phyloP scores from a whole-genome alignment of 2,113 vertebrate species.

The Clupea harengus region DNA sequence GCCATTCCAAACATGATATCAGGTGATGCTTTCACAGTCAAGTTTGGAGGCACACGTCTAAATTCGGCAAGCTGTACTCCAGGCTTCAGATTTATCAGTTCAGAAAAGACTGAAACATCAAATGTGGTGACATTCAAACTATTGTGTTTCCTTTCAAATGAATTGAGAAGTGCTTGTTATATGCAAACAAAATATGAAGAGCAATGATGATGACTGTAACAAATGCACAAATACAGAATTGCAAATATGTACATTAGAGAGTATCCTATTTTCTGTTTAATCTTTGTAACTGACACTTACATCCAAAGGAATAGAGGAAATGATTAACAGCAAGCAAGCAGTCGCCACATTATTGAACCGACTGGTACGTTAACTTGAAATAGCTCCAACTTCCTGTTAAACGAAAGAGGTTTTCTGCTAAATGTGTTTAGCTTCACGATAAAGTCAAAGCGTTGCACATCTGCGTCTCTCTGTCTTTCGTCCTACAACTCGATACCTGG shows the following conservation, averaged over 20 bases:
- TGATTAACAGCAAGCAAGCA: not conserved
- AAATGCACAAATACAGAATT: not conserved
- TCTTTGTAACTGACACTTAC: no score
- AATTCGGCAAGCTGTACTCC: no score
- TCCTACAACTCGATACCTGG: no score
- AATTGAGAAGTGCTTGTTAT: not conserved
- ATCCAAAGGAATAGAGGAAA: not conserved
- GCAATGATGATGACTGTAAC: no score
- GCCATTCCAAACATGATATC: no score
- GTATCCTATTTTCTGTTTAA: not conserved
- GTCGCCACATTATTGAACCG: not conserved
- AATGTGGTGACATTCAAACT: not conserved
- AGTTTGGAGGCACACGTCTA: no score
- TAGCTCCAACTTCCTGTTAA: constrained; percentile 8
- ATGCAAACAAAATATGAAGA: not conserved
- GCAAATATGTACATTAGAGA: not conserved
- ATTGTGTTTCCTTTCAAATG: not conserved
- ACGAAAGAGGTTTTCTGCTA: not conserved
- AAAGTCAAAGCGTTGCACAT: not conserved
- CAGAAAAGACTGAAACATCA: not conserved
- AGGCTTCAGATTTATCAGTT: no score
- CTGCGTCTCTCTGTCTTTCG: not conserved
- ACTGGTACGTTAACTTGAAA: not conserved
- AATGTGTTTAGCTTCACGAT: not conserved
- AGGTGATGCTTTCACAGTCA: no score